A percentile compares a stretch with the other conserved stretches of the same genome.
Conservation (phyloP, 2,888 invertebrate species). For the Agrochola lychnidis region DNA sequence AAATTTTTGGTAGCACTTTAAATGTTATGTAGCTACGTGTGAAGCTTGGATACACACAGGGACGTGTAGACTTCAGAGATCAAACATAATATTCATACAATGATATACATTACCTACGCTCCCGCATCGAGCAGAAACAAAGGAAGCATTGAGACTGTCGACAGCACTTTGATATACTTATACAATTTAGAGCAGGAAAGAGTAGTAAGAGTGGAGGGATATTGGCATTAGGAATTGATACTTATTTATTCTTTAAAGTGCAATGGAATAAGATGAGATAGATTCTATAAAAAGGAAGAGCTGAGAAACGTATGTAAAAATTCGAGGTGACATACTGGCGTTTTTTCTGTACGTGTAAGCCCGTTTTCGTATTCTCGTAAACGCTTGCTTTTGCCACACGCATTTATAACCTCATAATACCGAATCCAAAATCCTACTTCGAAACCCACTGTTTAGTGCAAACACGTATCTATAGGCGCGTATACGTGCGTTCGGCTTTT, state of each 20-base stretch:
- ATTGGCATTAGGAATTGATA: conserved; percentile 41
- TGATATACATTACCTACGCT: conserved; percentile 35
- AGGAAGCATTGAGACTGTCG: conserved; percentile 23
- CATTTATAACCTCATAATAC: not conserved
- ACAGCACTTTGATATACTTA: conserved; percentile 41
- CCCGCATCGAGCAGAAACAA: conserved; percentile 39
- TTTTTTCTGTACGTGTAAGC: not conserved
- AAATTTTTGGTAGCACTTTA: not conserved
- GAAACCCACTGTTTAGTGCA: not conserved
- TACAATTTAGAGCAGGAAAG: conserved; percentile 27
- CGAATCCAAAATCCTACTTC: not conserved
- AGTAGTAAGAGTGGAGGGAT: conserved; percentile 26
- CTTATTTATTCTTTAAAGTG: conserved; percentile 33
- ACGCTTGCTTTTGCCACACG: not conserved
- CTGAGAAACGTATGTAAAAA: not conserved
- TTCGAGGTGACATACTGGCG: not conserved
- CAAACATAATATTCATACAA: conserved; percentile 47
- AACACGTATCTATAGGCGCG: not conserved
- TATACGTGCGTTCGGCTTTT: not conserved
- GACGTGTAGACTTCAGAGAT: conserved; percentile 29
- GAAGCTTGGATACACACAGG: conserved; percentile 8
- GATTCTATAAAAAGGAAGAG: conserved; percentile 17
- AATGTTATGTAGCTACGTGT: not conserved
- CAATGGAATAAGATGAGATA: conserved; percentile 16
- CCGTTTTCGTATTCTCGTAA: not conserved